Base-by-base conservation (phyloP, 2,888 invertebrate species). In the Hofmannophila pseudospretella region DNA sequence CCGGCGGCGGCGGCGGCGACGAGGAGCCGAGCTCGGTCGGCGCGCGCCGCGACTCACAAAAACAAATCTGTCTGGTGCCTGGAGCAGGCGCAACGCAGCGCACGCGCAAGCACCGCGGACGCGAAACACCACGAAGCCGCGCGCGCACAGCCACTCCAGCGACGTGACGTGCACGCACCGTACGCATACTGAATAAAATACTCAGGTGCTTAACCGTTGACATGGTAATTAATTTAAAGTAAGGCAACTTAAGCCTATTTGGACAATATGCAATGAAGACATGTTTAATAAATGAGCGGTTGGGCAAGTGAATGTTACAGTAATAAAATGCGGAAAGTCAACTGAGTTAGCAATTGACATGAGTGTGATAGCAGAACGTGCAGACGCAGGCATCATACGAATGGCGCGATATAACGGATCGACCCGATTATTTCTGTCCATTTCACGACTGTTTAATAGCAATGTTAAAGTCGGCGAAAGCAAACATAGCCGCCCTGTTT, bases 391-490 rank as follows among this genome's bases (percentile, higher is more conserved):
- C 71, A 68, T 81, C 78, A 84, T 84, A 81, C 81, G 72, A 84
- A 85, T 81, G 81, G 78, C 68, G 71, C 72, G 72, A 67, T 81
- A 70, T 85, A 85, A 85, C 84, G 84, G 85, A 80, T 79, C 81
- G 80, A 67, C 77, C 80, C 74, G 84, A 84, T 86, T 86, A 85
- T 85, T 85, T 84, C 84, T 82, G 85, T 81, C 73, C 79, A 82
- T 81, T 84, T 82, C 85, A 84, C 67, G 82, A 81, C 85, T 85
- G 85, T 84, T 85, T 85, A 82, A 85, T 85, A 82, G 85, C 85
- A 85, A 84, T 82, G 85, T 82, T 81, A 78, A 81, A 81, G 73
- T 79, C 78, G 67, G 73, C 77, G 75, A 84, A 84, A 82, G 81
- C 84, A 85, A 84, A 85, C 82, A 85, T 59, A 79, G 70, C 69